A percentile compares a stretch with the other conserved stretches of the same genome.
Conservation (phyloP, 2,888 invertebrate genomes). For the Monochamus alternatus region DNA sequence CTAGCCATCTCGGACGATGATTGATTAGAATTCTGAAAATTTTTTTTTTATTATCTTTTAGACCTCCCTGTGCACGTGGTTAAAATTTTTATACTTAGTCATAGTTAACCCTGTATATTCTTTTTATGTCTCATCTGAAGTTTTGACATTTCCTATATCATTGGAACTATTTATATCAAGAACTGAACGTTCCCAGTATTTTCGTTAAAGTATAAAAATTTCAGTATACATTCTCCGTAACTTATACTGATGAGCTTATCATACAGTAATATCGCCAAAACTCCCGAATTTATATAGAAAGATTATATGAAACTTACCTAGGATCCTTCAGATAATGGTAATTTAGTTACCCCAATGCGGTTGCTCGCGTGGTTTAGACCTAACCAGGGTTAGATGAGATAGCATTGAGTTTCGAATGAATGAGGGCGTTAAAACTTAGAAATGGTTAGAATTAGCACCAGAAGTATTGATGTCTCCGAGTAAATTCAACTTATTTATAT, state of each 20-base stretch:
- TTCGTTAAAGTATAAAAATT: too few species aligned
- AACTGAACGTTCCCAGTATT: too few species aligned
- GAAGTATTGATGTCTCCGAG: not conserved
- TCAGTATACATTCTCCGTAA: too few species aligned
- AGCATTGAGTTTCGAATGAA: constrained; percentile 1
- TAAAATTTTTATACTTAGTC: too few species aligned
- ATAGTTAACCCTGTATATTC: too few species aligned
- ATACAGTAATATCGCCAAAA: not conserved
- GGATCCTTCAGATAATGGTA: constrained; percentile 10
- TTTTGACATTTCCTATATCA: too few species aligned
- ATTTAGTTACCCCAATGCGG: not conserved
- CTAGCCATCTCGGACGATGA: too few species aligned
- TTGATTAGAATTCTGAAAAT: too few species aligned
- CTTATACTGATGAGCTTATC: not conserved
- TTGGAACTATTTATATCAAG: too few species aligned
- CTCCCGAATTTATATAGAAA: constrained; percentile 11
- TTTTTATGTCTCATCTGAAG: too few species aligned
- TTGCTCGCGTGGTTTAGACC: constrained; percentile 3
- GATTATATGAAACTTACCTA: constrained; percentile 17
- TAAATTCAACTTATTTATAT: not conserved
- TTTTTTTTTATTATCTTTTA: too few species aligned
- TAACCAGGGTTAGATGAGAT: not conserved
- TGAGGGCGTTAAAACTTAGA: not conserved
- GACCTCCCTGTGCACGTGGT: too few species aligned
- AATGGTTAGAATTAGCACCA: not conserved